Evolutionary conservation across 2,888 invertebrate species (phyloP).

Genomic region (Liposcelis brunnea): DNA sequence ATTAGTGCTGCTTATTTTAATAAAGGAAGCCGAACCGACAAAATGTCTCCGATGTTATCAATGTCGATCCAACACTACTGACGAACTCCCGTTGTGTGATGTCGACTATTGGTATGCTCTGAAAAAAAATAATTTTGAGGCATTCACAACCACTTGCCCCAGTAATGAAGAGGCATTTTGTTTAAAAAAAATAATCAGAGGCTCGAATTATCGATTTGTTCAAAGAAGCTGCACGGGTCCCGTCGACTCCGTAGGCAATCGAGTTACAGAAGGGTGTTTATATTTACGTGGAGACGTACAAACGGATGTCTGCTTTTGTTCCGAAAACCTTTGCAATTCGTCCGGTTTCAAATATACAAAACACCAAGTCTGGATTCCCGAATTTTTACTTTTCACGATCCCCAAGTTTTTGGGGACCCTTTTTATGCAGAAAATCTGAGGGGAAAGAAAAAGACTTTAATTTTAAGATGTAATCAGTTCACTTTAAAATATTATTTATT

Average conservation of each 20-base stretch:
- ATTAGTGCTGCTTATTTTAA: too few relatives aligned
- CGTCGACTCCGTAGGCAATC: background rate
- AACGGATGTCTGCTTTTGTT: too few relatives aligned
- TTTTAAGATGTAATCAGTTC: too few relatives aligned
- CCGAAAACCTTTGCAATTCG: too few relatives aligned
- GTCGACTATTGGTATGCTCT: conserved; percentile 11
- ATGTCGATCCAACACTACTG: conserved; percentile 11
- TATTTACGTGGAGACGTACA: too few relatives aligned
- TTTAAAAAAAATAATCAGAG: conserved; percentile 9
- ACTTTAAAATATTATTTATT: too few relatives aligned
- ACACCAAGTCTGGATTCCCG: too few relatives aligned
- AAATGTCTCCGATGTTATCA: conserved; percentile 10
- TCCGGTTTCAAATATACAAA: too few relatives aligned
- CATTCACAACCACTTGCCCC: conserved; percentile 11
- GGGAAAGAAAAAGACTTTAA: too few relatives aligned
- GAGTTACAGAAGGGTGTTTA: background rate
- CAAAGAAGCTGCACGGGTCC: background rate
- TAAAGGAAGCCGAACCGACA: background rate
- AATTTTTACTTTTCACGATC: too few relatives aligned
- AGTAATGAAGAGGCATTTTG: conserved; percentile 9
- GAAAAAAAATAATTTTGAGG: background rate
- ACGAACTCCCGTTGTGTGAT: conserved; percentile 12
- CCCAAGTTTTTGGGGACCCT: too few relatives aligned
- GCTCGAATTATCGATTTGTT: background rate
- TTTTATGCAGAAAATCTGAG: too few relatives aligned